Conservation (phyloP, 2,797 vertebrate species). For the Lophotriccus pileatus region DNA sequence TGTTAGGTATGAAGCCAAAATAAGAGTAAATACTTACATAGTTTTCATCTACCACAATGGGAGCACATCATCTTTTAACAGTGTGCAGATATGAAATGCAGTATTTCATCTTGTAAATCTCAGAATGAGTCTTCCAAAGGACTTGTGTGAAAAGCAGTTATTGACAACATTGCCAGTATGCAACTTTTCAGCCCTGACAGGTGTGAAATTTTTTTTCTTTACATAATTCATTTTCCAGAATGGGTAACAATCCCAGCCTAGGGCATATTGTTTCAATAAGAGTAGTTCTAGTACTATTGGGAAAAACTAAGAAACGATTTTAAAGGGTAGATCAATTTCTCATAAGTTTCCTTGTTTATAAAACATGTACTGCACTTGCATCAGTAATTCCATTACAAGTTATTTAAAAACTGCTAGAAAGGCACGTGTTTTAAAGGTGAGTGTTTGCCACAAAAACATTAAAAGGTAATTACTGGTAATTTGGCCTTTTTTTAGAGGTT, state of each 20-base stretch:
- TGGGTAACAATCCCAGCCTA: background rate
- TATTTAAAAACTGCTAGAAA: background rate
- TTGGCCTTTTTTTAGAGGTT: background rate
- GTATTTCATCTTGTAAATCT: background rate
- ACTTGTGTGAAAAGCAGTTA: background rate
- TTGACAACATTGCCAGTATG: background rate
- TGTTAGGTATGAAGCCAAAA: background rate
- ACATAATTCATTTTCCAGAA: background rate
- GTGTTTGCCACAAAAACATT: background rate
- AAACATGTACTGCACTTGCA: background rate
- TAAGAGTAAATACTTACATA: background rate
- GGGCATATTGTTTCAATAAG: background rate
- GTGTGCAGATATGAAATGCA: fast-evolving
- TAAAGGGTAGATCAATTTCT: background rate
- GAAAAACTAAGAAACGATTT: background rate
- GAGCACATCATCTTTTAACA: fast-evolving
- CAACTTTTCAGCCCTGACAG: background rate
- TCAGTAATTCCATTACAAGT: background rate
- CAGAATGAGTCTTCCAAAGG: background rate
- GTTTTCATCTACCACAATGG: fast-evolving
- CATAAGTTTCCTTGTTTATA: background rate
- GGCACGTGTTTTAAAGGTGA: background rate
- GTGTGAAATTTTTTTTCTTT: background rate
- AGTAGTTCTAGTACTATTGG: background rate
- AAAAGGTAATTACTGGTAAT: background rate